These are phyloP conservation scores for Drosophila neotestacea DNA, from an alignment of 2,888 invertebrate species.

Conservation along the genomic window DNA sequence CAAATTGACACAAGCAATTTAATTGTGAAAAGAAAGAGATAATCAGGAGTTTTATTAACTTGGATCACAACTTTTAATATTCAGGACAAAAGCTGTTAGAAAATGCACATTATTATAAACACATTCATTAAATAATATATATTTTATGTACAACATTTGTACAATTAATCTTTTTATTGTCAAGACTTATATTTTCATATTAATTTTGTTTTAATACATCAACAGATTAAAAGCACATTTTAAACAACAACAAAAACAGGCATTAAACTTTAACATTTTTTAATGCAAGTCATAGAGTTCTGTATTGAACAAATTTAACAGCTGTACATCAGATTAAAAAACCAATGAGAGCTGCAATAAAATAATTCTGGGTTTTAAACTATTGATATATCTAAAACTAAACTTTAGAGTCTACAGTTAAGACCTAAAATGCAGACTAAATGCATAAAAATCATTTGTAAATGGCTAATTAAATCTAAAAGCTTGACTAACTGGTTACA, in stretches of 20 bases:
- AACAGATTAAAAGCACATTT: too few relatives aligned
- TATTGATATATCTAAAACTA: neutral
- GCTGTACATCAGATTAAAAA: too few relatives aligned
- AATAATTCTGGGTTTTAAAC: too few relatives aligned
- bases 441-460: too few relatives aligned
- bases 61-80: too few relatives aligned
- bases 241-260: too few relatives aligned
- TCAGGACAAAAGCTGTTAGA: neutral
- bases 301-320: too few relatives aligned
- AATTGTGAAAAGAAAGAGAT: neutral
- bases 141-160: too few relatives aligned
- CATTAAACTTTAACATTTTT: neutral
- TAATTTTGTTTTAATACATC: too few relatives aligned
- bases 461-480: neutral
- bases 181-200: neutral
- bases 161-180: neutral
- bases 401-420: neutral
- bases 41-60: neutral
- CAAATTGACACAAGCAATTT: neutral
- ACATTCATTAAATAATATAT: too few relatives aligned
- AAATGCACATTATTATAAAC: too few relatives aligned
- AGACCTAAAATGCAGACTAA: neutral
- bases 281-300: neutral
- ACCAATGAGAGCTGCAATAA: too few relatives aligned
- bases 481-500: constrained; percentile 7